Base-by-base conservation (phyloP, 35 echinoderm and acorn worm species). In the Antedon bifida region DNA sequence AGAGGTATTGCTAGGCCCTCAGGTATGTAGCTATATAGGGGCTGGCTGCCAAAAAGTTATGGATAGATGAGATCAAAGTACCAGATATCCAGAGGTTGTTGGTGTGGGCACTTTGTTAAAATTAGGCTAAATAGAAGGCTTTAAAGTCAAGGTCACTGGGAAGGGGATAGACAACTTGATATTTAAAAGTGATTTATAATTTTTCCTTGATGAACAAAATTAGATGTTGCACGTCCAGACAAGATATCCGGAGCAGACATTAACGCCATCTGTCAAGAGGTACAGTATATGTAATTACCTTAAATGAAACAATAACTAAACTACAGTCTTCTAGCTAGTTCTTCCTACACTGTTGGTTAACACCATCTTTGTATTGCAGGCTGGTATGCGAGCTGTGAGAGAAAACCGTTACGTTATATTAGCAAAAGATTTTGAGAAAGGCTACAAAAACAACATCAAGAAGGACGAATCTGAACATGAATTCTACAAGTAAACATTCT, bases 191-290 rank as follows among this genome's bases (percentile, higher is more conserved):
- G n/a, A n/a, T n/a, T n/a, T n/a, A n/a, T 36, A 14, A 13, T 1
- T 36, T 73, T 89, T 87, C 56, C 91, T 93, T 93, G 42, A 89
- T 81, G 16, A 36, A 0, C 30, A 36, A 31, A 30, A 4, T 39
- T 79, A 93, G 91, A 96, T 85, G 93, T 96, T 34, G 93, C 93
- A 64, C 85, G 93, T 73, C 93, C 93, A 36, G 93, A 96, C 78
- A 96, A 91, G 79, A 96, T 96, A 79, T 91, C 93, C 44, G 93
- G 93, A 73, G 93, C 93, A 73, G 93, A 96, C 73, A 96, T 96
- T 64, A 96, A 96, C 76, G 93, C 93, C 45, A 96, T 96, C n/a
- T 96, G 93, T 75, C 93, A 96, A 83, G 93, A 96, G 89, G 93
- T 96, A 84, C 16, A n/a, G n/a, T n/a, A n/a, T n/a, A n/a, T 44